A percentile compares a stretch with the other conserved stretches of the same genome.
Conservation (phyloP, 2,797 vertebrate genomes). For the Eulemur rubriventer region DNA sequence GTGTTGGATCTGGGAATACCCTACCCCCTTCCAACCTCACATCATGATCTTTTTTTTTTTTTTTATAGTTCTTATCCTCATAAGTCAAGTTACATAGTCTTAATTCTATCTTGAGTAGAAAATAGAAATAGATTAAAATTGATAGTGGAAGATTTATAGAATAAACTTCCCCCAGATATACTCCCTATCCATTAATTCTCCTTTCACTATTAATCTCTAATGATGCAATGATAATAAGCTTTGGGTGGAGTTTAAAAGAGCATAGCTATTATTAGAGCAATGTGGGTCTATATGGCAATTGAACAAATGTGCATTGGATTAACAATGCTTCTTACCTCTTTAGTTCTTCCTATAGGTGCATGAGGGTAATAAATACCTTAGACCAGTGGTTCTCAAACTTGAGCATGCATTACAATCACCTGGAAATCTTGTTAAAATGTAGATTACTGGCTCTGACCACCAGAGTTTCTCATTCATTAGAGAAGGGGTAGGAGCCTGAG, state of each 20-base stretch:
- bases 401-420: not conserved
- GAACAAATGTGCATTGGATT: not conserved
- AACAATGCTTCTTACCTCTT: not conserved
- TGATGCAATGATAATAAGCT: not conserved
- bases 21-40: not conserved
- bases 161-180: not conserved
- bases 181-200: not conserved
- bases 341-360: not conserved
- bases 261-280: not conserved
- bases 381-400: not conserved
- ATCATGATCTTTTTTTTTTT: not conserved
- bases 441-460: not conserved
- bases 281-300: not conserved
- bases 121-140: not conserved
- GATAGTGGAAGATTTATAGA: not conserved
- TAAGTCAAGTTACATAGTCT: not conserved
- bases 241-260: not conserved
- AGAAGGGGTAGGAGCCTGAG: not conserved
- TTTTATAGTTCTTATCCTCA: not conserved
- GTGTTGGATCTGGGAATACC: conserved; percentile 66
- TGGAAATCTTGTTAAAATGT: not conserved
- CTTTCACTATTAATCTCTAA: not conserved
- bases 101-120: not conserved
- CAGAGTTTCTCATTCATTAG: not conserved
- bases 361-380: not conserved